These are phyloP conservation scores for Lepus oiostolus DNA, from an alignment of 2,797 vertebrate species.

Conservation along the genomic window DNA sequence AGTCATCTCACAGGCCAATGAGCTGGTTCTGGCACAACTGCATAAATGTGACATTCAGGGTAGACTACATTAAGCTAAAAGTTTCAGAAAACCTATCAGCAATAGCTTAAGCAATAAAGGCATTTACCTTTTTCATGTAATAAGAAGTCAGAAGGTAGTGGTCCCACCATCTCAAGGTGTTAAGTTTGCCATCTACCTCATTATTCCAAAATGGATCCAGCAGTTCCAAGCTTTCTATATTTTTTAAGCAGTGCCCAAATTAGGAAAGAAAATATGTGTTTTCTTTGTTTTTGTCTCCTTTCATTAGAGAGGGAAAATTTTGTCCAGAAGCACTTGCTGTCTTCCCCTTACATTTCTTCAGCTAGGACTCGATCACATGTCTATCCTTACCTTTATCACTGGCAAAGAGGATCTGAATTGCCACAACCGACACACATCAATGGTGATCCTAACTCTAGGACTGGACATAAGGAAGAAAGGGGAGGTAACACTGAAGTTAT, in stretches of 20 bases:
- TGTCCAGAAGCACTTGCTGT: neutral
- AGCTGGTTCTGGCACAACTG: neutral
- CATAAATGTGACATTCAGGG: neutral
- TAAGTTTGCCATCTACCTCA: neutral
- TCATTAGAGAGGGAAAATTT: conserved; percentile 53
- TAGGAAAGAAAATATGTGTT: conserved; percentile 30
- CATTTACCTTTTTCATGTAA: conserved; percentile 17
- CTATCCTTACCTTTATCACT: neutral
- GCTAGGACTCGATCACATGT: neutral
- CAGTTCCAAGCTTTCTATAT: neutral
- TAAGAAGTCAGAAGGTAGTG: conserved; percentile 14
- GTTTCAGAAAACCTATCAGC: neutral
- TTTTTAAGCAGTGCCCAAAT: neutral
- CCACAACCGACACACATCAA: neutral
- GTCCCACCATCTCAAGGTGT: neutral
- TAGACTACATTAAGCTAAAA: neutral
- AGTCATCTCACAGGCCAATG: neutral
- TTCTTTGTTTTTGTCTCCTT: neutral
- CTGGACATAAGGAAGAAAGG: neutral
- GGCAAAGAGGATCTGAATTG: conserved; percentile 45
- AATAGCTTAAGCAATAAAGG: conserved; percentile 13
- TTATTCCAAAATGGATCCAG: neutral
- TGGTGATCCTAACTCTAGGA: neutral
- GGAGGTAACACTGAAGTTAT: neutral
- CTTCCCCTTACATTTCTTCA: conserved; percentile 18